Conservation (phyloP, 2,113 vertebrate genomes). For the Cheilinus undulatus region DNA sequence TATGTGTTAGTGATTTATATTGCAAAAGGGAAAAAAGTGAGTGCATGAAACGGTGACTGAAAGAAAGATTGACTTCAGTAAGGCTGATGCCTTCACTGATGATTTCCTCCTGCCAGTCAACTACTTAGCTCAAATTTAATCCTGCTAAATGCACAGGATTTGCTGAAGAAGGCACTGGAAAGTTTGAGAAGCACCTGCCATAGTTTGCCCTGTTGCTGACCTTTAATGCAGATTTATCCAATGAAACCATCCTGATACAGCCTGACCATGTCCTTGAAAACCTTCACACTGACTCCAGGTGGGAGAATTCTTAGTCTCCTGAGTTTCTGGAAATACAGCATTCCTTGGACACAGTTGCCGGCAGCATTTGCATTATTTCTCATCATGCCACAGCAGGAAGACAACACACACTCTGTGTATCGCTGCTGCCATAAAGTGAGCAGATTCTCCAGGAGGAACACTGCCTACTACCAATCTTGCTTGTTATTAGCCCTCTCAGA, state of each 20-base stretch:
- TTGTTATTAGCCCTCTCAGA: constrained; percentile 58
- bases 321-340: constrained; percentile 44
- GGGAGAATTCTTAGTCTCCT: constrained; percentile 13
- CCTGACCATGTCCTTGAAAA: constrained; percentile 14
- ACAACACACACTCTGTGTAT: constrained; percentile 43
- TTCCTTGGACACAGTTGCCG: constrained; percentile 40
- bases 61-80: constrained; percentile 7
- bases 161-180: constrained; percentile 24
- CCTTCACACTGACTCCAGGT: constrained; percentile 5
- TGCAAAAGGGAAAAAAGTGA: no score
- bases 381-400: constrained; percentile 55
- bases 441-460: constrained; percentile 33
- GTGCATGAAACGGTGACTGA: background rate
- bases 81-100: constrained; percentile 23
- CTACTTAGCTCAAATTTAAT: constrained; percentile 47
- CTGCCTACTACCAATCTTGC: constrained; percentile 52
- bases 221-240: constrained; percentile 55
- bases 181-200: constrained; percentile 16
- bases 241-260: constrained; percentile 33
- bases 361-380: constrained; percentile 62
- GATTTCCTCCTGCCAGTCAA: constrained; percentile 72
- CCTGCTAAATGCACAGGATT: constrained; percentile 25
- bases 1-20: constrained; percentile 6
- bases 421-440: constrained; percentile 43
- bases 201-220: constrained; percentile 19